phyloP scores from a whole-genome alignment of 1,140 invertebrate species.

The Harlomillsia oculata region DNA sequence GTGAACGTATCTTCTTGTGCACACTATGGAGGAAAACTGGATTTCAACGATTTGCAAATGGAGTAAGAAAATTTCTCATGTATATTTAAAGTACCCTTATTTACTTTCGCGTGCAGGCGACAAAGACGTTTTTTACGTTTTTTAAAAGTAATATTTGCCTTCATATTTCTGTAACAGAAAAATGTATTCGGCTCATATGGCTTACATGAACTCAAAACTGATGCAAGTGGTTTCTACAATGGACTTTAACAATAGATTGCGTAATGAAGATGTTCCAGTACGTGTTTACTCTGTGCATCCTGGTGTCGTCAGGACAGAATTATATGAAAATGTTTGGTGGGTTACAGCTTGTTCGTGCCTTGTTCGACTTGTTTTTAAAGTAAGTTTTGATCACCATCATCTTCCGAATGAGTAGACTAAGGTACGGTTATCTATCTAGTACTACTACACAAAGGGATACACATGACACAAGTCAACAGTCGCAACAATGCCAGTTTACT shows the following conservation, averaged over 20 bases:
- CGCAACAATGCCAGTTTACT: too few relatives aligned
- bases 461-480: too few relatives aligned
- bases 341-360: not conserved
- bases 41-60: constrained; percentile 66
- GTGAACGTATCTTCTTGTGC: constrained; percentile 81
- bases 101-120: too few relatives aligned
- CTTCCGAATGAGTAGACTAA: too few relatives aligned
- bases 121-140: too few relatives aligned
- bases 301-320: constrained; percentile 74
- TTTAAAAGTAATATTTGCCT: constrained; percentile 2
- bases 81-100: too few relatives aligned
- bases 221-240: constrained; percentile 70
- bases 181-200: constrained; percentile 37
- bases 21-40: constrained; percentile 44
- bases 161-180: constrained; percentile 12
- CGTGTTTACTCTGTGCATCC: constrained; percentile 71
- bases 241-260: constrained; percentile 54
- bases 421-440: too few relatives aligned
- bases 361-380: not conserved
- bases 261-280: constrained; percentile 48
- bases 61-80: constrained; percentile 49
- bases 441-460: too few relatives aligned
- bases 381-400: too few relatives aligned
- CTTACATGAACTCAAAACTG: constrained; percentile 79
- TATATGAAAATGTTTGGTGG: constrained; percentile 43